Base-by-base conservation (phyloP, 1,140 invertebrate genomes). In the Brachionus rotundiformis region DNA sequence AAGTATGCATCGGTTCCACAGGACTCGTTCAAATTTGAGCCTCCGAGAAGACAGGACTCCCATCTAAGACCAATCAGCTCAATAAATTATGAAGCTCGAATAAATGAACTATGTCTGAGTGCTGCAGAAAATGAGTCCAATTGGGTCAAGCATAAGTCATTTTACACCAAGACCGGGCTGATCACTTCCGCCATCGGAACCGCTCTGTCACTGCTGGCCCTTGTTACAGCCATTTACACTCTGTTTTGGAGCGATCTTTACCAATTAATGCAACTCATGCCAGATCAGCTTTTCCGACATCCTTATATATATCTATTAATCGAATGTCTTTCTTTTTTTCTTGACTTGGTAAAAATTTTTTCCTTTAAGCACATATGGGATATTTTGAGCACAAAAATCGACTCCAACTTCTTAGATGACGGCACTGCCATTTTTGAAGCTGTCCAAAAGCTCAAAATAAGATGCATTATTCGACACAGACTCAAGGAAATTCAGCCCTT, bases 11-110 rank as follows among this genome's bases (percentile, higher is more conserved):
- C 63, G 16, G 33, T 68, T n/a, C 63, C 63, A 68, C 63, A 68
- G 29, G 63, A 68, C 16, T 68, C 63, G 63, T 68, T 68, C 36
- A 68, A 68, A 68, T 68, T 33, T 19, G 31, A 68, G 16, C 61
- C n/a, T 63, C 29, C 29, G 29, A n/a, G n/a, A n/a, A n/a, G 61
- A 63, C 8, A 13, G 25, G 25, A 63, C 13, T 29, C 25, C 13
- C 7, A 63, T 10, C 5, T 63, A 13, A 63, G 61, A 63, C 63
- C 63, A 68, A n/a, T 63, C 0, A 63, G 61, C 25, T 29, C 25
- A 3, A 16, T 33, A 4, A 36, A 68, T n/a, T n/a, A 68, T 36
- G 31, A 39, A 6, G 63, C 63, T 16, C 29, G 31, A 19, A 68
- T 68, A n/a, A 68, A 68, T 7, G 63, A 68, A 36, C 8, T 68